phyloP scores from a whole-genome alignment of 2,797 vertebrate species.

The Sebastes elongatus region DNA sequence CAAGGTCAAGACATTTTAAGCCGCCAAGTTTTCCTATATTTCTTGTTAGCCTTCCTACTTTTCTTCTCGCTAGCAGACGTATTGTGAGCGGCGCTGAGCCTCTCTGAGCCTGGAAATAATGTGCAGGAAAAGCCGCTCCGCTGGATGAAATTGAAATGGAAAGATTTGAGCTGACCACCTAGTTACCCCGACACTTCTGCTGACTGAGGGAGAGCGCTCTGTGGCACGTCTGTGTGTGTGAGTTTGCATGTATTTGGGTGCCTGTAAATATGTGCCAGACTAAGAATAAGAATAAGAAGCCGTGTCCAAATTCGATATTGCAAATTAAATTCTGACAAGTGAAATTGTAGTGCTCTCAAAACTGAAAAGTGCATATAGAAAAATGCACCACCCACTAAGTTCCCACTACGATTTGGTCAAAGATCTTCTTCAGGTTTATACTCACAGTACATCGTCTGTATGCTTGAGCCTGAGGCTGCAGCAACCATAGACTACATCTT shows the following conservation, averaged over 20 bases:
- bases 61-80: background rate
- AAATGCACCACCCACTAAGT: background rate
- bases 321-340: background rate
- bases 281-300: background rate
- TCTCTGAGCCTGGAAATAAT: conserved; percentile 32
- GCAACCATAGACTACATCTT: background rate
- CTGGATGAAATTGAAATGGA: conserved; percentile 36
- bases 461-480: background rate
- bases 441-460: background rate
- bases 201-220: conserved; percentile 27
- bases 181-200: conserved; percentile 34
- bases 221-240: background rate
- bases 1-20: conserved; percentile 45
- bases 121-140: conserved; percentile 8
- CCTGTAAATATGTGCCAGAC: conserved; percentile 2
- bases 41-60: background rate
- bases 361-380: background rate
- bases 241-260: background rate
- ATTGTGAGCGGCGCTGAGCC: conserved; percentile 15
- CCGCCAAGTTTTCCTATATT: conserved; percentile 25
- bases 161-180: conserved; percentile 44
- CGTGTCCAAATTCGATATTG: background rate
- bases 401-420: background rate
- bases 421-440: background rate
- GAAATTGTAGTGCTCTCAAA: background rate